Base-by-base conservation (phyloP, 2,888 invertebrate species). In the Lycophotia porphyrea region DNA sequence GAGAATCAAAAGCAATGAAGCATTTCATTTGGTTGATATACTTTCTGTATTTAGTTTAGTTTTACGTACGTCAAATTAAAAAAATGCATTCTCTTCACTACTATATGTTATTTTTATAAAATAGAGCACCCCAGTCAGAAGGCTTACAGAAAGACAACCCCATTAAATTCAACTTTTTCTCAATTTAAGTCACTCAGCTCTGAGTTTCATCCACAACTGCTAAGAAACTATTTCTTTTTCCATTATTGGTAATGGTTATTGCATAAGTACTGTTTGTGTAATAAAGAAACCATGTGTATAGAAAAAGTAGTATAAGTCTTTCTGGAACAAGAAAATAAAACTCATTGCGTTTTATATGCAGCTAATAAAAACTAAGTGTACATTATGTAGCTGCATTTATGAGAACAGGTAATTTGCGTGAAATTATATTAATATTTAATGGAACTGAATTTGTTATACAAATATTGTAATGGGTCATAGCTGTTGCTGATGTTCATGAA, bases 321-420 rank as follows among this genome's bases (percentile, higher is more conserved):
- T 42, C 5, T 58, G 21, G 9, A 55, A 18, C 39, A 64, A 27
- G 2, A 39, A 42, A 73, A 58, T 77, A 73, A 72, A 64, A 58
- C 15, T 8, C 13, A 66, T 27, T 55, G 21, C n/a, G 2, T 44
- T 42, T 66, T 66, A 36, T n/a, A 74, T 27, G 55, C 55, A 47
- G 31, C 42, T 69, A 36, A 60, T 79, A 63, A 76, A 64, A 79
- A 58, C 76, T 31, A 75, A 79, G 18, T 58, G 47, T 44, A 18
- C 49, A 18, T 65, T 52, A 61, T 66, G 21, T 61, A 63, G 42
- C 13, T 78, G 44, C 21, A 36, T 68, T 31, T 27, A 80, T 52
- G 42, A 31, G 21, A 39, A 21, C n/a, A 34, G 24, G 42, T 76
- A 34, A 49, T 64, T 61, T 74, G 1, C 34, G 34, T 36, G n/a